Base-by-base conservation (phyloP, 1,140 invertebrate species). In the Dryas iulia region DNA sequence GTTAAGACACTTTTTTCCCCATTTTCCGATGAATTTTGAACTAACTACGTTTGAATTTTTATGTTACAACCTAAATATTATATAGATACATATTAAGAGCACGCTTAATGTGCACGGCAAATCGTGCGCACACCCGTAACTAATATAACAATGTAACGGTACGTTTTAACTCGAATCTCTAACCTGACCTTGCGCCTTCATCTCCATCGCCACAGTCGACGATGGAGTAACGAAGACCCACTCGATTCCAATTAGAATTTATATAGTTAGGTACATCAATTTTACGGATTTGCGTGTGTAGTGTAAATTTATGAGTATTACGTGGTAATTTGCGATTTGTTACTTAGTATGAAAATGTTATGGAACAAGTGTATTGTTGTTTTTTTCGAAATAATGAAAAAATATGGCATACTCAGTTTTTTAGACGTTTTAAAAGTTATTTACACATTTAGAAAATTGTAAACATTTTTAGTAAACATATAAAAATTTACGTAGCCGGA, bases 171-270 rank as follows among this genome's bases (percentile, higher is more conserved):
- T 52, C 18, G 33, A 35, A 33, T 58, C 47, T 66, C 56, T 33
- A 58, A 62, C n/a, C 53, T 59, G 63, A 66, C 63, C 63, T 66
- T 66, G 63, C 35, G 28, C 54, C 18, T 10, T 8, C 39, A 47
- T 47, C 33, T 10, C 18, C 39, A 47, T 47, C 33, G n/a, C 62
- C 10, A 28, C 58, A 39, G 24, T 30, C 14, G 18, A 30, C 25
- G 25, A 21, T 52, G 31, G 53, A n/a, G 0, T 21, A 47, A 47
- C 39, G 39, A 47, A 21, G 18, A 21, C 2, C 14, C 39, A 10
- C 18, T 21, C 39, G n/a, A 47, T 47, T 47, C 1, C 18, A 21
- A 47, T 21, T 14, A 47, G 39, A 47, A 18, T 18, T 47, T 47
- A 10, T 47, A n/a, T n/a, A n/a, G n/a, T n/a, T n/a, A n/a, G n/a